Base-by-base conservation (phyloP, 2,888 invertebrate genomes). In the Apamea crenata region DNA sequence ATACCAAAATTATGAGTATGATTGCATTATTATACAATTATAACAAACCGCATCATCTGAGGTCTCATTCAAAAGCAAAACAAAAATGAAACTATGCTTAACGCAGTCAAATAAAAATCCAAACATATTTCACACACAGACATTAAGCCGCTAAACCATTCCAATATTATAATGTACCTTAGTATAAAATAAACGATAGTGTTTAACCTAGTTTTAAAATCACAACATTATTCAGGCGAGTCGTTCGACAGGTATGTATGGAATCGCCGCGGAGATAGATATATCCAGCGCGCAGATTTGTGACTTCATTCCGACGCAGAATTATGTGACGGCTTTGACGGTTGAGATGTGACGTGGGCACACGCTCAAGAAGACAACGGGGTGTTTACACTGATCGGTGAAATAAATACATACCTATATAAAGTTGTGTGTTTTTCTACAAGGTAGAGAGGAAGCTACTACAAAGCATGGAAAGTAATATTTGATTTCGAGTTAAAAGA, bases 281-380 rank as follows among this genome's bases (percentile, higher is more conserved):
- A 91, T 91, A 87, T 88, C 78, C 89, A 84, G 88, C 80, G 86
- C 87, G 83, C 84, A 91, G 95, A 96, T 96, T 96, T 96, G 96
- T 95, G 93, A 91, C 95, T 96, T 95, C 95, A 95, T 96, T 94
- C 93, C 80, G 90, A 89, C 90, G 89, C 90, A 91, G 94, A 96
- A 91, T 95, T 95, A 96, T 96, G 94, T 92, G 91, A 91, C 93
- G 91, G 90, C 88, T 83, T 79, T 84, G 88, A 88, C 82, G 85
- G 89, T 90, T 94, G 93, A 95, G 94, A 95, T 95, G 95, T 94
- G 95, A 95, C 92, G 92, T 90, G 91, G 89, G 93, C 94, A 94
- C 94, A 93, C 81, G 88, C 85, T 89, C 85, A 85, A 32, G 66
- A 32, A 32, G n/a, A 59, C 90, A 80, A 90, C 61, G 90, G 89